These are phyloP conservation scores for Eulemur mongoz DNA, from an alignment of 2,797 vertebrate species.

Conservation along the genomic window DNA sequence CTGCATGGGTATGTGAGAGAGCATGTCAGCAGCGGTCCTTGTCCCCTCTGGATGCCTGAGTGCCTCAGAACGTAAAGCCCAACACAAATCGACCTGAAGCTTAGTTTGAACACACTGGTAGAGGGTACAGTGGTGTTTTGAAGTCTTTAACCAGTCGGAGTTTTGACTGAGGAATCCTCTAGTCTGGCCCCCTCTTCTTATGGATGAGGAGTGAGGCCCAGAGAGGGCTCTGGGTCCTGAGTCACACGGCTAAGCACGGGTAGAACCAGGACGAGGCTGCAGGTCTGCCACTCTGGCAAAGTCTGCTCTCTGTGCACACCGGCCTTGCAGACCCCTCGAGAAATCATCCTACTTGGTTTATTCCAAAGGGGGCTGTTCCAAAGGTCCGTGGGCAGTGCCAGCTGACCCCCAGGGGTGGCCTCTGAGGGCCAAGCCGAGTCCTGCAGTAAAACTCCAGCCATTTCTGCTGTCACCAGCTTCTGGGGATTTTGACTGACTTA, in stretches of 20 bases:
- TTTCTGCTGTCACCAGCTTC: background rate
- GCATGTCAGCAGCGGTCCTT: accelerated
- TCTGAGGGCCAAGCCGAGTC: background rate
- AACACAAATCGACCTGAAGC: accelerated
- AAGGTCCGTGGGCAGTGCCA: background rate
- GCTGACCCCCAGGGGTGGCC: background rate
- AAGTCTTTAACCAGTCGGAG: too few species aligned
- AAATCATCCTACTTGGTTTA: background rate
- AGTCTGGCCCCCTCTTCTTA: background rate
- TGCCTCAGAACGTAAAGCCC: background rate
- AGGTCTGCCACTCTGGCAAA: background rate
- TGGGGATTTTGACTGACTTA: background rate
- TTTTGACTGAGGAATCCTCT: background rate
- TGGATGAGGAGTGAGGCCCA: background rate
- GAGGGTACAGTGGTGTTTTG: background rate
- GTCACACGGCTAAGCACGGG: background rate
- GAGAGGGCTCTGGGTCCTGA: too few species aligned
- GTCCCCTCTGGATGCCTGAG: background rate
- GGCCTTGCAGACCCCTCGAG: accelerated
- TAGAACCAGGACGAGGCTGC: background rate
- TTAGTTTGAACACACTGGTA: accelerated
- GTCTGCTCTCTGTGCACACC: background rate
- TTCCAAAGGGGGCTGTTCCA: background rate
- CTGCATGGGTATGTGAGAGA: constrained; percentile 86
- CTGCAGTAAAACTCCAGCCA: background rate